These are phyloP conservation scores for Noturus placidus DNA, from an alignment of 2,113 vertebrate species.

Conservation along the genomic window DNA sequence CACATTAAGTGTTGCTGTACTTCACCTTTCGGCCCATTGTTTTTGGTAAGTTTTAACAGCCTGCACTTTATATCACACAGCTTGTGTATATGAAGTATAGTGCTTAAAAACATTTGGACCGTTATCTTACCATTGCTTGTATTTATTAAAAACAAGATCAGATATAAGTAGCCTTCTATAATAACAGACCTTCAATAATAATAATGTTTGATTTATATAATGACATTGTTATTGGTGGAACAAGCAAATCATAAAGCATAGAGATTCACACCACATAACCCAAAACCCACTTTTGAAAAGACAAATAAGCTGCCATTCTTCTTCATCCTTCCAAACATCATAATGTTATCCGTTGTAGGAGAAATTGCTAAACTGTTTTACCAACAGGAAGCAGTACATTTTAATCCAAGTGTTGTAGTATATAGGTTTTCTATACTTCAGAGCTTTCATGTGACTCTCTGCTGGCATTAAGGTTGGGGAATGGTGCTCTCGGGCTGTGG, in stretches of 20 bases:
- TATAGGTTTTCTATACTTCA: constrained; percentile 10
- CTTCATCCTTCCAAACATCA: not conserved
- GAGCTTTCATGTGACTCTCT: constrained; percentile 36
- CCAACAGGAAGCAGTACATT: not conserved
- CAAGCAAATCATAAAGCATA: not conserved
- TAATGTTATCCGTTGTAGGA: not conserved
- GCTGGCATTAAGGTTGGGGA: constrained; percentile 1
- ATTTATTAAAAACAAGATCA: not conserved
- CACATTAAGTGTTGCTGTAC: not conserved
- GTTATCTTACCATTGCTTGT: not conserved
- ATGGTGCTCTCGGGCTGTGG: constrained; percentile 19
- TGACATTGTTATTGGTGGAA: not conserved
- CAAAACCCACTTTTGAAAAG: not conserved
- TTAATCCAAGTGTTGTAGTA: not conserved
- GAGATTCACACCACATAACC: constrained; percentile 1
- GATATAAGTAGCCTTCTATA: not conserved
- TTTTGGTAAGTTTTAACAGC: not conserved
- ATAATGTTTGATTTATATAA: constrained; percentile 6
- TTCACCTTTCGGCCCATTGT: not conserved
- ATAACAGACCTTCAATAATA: not conserved
- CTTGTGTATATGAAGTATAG: too few relatives aligned
- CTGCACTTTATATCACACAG: not conserved
- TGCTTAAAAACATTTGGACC: not conserved
- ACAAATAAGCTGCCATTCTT: not conserved
- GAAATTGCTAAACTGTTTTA: not conserved